Evolutionary conservation across 2,888 invertebrate genomes (phyloP).

Genomic region (Melanostoma mellinum): DNA sequence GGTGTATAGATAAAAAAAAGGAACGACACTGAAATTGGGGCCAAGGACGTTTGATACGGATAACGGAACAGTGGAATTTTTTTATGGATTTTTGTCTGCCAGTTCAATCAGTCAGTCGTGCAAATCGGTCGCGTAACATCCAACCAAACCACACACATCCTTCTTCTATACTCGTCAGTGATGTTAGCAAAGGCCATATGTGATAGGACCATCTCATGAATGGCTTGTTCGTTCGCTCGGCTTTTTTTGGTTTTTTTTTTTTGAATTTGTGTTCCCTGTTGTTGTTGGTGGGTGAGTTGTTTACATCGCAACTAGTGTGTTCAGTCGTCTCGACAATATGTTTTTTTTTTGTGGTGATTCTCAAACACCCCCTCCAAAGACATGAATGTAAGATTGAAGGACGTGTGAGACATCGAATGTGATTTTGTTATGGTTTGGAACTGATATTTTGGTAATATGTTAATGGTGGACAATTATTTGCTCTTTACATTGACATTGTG

Average conservation of each 20-base stretch:
- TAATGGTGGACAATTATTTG: slow-evolving; percentile 71
- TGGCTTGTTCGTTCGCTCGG: slow-evolving; percentile 50
- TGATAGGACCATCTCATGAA: slow-evolving; percentile 53
- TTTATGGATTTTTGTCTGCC: slow-evolving; percentile 58
- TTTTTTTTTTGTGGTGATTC: slow-evolving; percentile 27
- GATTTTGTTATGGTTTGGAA: slow-evolving; percentile 23
- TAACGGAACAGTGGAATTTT: not conserved
- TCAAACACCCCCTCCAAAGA: slow-evolving; percentile 20
- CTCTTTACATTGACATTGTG: slow-evolving; percentile 41
- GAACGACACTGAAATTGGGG: slow-evolving; percentile 41
- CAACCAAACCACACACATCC: slow-evolving; percentile 31
- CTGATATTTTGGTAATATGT: slow-evolving; percentile 50
- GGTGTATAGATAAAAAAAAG: slow-evolving; percentile 41
- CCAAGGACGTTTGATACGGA: slow-evolving; percentile 62
- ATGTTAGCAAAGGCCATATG: slow-evolving; percentile 27
- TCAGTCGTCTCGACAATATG: slow-evolving; percentile 51
- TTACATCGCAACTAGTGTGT: slow-evolving; percentile 72
- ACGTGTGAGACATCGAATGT: slow-evolving; percentile 61
- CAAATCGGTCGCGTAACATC: slow-evolving; percentile 66
- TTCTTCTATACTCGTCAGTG: not conserved
- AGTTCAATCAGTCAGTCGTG: slow-evolving; percentile 71
- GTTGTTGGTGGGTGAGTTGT: slow-evolving; percentile 44
- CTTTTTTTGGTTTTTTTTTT: slow-evolving; percentile 15
- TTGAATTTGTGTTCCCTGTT: slow-evolving; percentile 26
- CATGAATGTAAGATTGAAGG: slow-evolving; percentile 39